Base-by-base conservation (phyloP, 2,797 vertebrate species). In the Sus cebifrons region DNA sequence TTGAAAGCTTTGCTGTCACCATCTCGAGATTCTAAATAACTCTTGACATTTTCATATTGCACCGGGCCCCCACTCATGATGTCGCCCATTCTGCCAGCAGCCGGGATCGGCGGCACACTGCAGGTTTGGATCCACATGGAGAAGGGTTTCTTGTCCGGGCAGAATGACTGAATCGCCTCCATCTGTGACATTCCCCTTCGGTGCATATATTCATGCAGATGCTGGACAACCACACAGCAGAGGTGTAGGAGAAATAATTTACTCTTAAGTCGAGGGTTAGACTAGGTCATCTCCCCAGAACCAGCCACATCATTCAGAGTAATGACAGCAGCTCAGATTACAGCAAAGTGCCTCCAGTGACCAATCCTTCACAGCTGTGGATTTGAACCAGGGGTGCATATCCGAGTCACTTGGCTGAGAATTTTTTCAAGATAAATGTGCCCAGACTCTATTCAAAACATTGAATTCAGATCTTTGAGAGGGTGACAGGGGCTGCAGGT, bases 201-300 rank as follows among this genome's bases (percentile, higher is more conserved):
- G 70, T 17, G 11, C 29, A 14, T 25, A 29, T 36, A 91, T 65
- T 87, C 74, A 54, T 15, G 15, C 60, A 75, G 83, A 73, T 21
- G 36, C 78, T 11, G 4, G n/a, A 74, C 62, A 68, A 68, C 44
- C n/a, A 40, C 52, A 3, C 4, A 15, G 70, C 62, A 49, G 85
- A 71, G 58, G 71, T 62, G n/a, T 18, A 89, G 65, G 14, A 71
- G 89, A 49, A 86, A 84, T 77, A 52, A 95, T 79, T 94, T 20
- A 89, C 58, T 94, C 25, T 74, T 83, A 68, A 81, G 86, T 15
- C 84, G 74, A 87, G 77, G 52, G 18, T 70, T 64, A 56, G 4
- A 36, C 20, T 2, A 44, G 21, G 64, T 86, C 58, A 17, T 82
- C 62, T 82, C 73, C 49, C 68, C 0, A 5, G 74, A 96, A 78